Percentiles rank a stretch among this genome's conserved stretches.
Evolutionary conservation across 2,113 vertebrate genomes (phyloP).

Genomic region (Corvus hawaiiensis): DNA sequence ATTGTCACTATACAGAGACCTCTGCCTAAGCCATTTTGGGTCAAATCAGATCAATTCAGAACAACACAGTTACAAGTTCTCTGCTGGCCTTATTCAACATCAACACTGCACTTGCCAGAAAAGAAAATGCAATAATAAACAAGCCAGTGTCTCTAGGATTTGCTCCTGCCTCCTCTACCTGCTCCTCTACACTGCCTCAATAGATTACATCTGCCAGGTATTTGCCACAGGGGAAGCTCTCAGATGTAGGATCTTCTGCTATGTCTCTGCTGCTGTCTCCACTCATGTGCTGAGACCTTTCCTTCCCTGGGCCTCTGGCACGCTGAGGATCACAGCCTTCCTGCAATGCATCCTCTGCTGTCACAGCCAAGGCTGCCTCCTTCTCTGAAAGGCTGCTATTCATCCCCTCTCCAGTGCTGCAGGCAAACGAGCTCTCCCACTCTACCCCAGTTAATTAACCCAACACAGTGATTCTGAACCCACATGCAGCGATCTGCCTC

Average conservation of each 20-base stretch:
- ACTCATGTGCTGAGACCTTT: accelerated
- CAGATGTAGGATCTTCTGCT: not conserved
- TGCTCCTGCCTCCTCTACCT: not conserved
- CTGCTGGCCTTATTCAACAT: not conserved
- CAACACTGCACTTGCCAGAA: not conserved
- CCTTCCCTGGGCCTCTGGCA: not conserved
- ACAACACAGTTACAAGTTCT: not conserved
- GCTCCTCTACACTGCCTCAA: not conserved
- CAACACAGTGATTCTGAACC: not conserved
- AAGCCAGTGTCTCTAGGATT: not conserved
- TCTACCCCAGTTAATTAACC: not conserved
- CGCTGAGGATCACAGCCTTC: not conserved
- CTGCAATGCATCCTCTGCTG: not conserved
- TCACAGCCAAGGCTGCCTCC: not conserved
- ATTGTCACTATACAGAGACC: not conserved
- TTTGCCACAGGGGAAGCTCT: not conserved
- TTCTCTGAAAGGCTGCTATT: not conserved
- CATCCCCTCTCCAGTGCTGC: not conserved
- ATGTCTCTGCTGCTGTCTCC: not conserved
- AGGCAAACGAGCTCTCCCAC: accelerated
- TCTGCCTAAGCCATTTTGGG: not conserved
- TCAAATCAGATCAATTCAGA: not conserved
- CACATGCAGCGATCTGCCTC: not conserved
- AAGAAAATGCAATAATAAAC: not conserved
- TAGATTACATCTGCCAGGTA: not conserved